A percentile compares a stretch with the other conserved stretches of the same genome.
Conservation (phyloP, 2,888 invertebrate genomes). For the Diadegma fenestrale region DNA sequence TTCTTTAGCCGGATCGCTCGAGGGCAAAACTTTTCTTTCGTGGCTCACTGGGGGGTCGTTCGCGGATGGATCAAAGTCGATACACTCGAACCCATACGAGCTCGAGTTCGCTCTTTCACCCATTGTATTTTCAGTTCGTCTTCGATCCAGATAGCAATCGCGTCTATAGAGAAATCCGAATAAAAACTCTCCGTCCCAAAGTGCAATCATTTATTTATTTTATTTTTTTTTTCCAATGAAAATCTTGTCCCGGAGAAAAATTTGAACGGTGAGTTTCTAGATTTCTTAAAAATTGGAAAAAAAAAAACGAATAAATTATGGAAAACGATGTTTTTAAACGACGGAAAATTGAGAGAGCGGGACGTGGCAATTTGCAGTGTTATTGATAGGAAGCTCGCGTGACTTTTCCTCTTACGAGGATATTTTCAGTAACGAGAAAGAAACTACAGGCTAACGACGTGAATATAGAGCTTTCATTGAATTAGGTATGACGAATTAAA, state of each 20-base stretch:
- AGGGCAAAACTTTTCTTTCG: conserved; percentile 5
- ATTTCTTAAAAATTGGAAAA: too few relatives aligned
- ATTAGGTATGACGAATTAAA: conserved; percentile 61
- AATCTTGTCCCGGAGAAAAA: neutral
- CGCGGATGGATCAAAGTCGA: conserved; percentile 36
- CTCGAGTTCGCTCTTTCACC: neutral
- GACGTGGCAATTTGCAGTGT: neutral
- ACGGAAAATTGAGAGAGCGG: conserved; percentile 17
- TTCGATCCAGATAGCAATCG: conserved; percentile 2
- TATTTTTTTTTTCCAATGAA: neutral
- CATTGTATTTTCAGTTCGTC: conserved; percentile 23
- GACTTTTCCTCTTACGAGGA: conserved; percentile 39
- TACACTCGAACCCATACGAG: conserved; percentile 28
- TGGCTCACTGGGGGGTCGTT: conserved; percentile 11
- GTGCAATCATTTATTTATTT: neutral
- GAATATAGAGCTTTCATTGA: conserved; percentile 46
- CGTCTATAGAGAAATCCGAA: neutral
- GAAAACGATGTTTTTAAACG: neutral
- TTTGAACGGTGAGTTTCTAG: neutral
- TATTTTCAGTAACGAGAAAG: conserved; percentile 24
- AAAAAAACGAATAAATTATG: neutral
- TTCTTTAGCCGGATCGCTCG: conserved; percentile 33
- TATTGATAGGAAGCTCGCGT: conserved; percentile 48
- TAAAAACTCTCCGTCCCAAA: neutral
- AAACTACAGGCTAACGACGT: neutral